Percentiles rank a stretch among this genome's conserved stretches.
Evolutionary conservation across 2,113 vertebrate genomes (phyloP).

Genomic region (Scartelaos histophorus): DNA sequence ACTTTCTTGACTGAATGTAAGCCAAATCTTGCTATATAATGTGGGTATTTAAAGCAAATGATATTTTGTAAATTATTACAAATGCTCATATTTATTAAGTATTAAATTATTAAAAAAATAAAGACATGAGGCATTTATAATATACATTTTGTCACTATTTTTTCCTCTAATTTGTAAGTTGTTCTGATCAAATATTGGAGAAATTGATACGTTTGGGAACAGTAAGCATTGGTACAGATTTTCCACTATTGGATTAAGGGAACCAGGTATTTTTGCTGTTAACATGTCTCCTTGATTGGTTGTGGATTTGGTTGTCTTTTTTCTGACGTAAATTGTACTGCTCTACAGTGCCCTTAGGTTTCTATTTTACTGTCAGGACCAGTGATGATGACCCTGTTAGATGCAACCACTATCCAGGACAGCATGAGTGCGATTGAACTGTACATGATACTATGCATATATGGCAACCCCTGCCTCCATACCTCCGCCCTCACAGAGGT

Average conservation of each 20-base stretch:
- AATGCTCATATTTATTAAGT: constrained; percentile 56
- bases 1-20: constrained; percentile 72
- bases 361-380: constrained; percentile 31
- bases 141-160: constrained; percentile 7
- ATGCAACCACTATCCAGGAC: constrained; percentile 51
- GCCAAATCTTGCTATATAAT: constrained; percentile 48
- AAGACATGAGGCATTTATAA: constrained; percentile 59
- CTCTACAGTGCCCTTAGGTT: not conserved
- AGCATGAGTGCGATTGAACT: constrained; percentile 60
- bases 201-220: not conserved
- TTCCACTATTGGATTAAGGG: not conserved
- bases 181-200: not conserved
- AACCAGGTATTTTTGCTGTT: not conserved
- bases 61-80: constrained; percentile 67
- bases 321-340: not conserved
- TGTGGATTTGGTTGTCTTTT: not conserved
- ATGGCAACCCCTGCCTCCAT: constrained; percentile 7
- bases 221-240: not conserved
- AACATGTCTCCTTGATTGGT: not conserved
- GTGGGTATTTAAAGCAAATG: constrained; percentile 34
- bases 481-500: constrained; percentile 37
- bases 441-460: constrained; percentile 51
- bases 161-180: not conserved
- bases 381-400: constrained; percentile 52
- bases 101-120: constrained; percentile 66